phyloP scores from a whole-genome alignment of 2,888 invertebrate genomes.

The Artemia sinica region DNA sequence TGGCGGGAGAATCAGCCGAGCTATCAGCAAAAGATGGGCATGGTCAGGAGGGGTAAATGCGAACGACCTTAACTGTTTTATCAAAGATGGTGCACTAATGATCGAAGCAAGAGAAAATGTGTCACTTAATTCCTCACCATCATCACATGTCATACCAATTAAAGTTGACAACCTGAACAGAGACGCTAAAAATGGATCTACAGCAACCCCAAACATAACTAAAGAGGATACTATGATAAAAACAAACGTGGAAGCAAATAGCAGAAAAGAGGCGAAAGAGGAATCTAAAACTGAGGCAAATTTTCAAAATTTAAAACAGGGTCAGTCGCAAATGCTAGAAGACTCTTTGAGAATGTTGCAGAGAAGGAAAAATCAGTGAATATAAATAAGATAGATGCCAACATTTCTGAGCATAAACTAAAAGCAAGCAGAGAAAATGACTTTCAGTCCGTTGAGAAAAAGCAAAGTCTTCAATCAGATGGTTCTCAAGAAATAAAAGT shows the following conservation, averaged over 20 bases:
- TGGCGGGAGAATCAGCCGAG: slow-evolving; percentile 2
- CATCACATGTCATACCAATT: too few relatives aligned
- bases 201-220: too few relatives aligned
- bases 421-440: too few relatives aligned
- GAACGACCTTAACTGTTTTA: background rate
- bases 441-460: too few relatives aligned
- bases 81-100: slow-evolving; percentile 5
- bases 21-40: slow-evolving; percentile 9
- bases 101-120: background rate
- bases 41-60: slow-evolving; percentile 4
- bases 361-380: background rate
- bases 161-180: too few relatives aligned
- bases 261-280: too few relatives aligned
- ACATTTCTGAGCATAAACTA: slow-evolving; percentile 3
- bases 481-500: too few relatives aligned
- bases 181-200: too few relatives aligned
- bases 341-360: background rate
- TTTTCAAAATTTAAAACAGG: background rate
- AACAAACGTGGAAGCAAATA: too few relatives aligned
- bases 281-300: background rate
- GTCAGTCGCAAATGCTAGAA: background rate
- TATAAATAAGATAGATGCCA: background rate
- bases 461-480: too few relatives aligned
- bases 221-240: too few relatives aligned
- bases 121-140: too few relatives aligned